Conservation (phyloP, 2,797 vertebrate genomes). For the Pipistrellus pipistrellus region DNA sequence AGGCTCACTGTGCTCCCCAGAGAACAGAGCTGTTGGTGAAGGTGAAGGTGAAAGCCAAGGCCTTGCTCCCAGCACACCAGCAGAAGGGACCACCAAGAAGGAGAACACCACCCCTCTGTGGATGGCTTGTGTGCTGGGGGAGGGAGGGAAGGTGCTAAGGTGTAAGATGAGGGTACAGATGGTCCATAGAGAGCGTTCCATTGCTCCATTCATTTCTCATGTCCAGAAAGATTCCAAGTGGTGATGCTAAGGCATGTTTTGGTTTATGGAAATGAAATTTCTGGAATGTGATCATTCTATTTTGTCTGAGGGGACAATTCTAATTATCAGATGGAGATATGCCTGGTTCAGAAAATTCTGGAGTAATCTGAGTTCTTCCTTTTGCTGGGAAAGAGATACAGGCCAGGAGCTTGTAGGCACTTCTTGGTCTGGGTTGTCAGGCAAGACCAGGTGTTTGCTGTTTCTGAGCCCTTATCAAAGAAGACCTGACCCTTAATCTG, state of each 20-base stretch:
- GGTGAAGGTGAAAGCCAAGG: not conserved
- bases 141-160: not conserved
- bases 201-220: not conserved
- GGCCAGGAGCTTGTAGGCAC: not conserved
- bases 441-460: not conserved
- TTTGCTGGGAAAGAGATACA: not conserved
- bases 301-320: constrained; percentile 17
- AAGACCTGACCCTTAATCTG: not conserved
- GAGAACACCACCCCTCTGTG: not conserved
- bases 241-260: constrained; percentile 15
- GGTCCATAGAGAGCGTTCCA: not conserved
- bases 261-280: not conserved
- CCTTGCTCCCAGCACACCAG: not conserved
- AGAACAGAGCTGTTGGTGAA: not conserved
- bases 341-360: constrained; percentile 23
- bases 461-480: not conserved
- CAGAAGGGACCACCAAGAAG: not conserved
- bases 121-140: not conserved
- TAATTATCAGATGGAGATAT: not conserved
- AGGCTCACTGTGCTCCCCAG: not conserved
- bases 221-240: not conserved
- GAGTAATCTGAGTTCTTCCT: constrained; percentile 47
- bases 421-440: constrained; percentile 10
- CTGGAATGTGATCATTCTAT: not conserved
- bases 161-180: not conserved